Conservation (phyloP, 2,888 invertebrate species). For the Zonitis immaculata region DNA sequence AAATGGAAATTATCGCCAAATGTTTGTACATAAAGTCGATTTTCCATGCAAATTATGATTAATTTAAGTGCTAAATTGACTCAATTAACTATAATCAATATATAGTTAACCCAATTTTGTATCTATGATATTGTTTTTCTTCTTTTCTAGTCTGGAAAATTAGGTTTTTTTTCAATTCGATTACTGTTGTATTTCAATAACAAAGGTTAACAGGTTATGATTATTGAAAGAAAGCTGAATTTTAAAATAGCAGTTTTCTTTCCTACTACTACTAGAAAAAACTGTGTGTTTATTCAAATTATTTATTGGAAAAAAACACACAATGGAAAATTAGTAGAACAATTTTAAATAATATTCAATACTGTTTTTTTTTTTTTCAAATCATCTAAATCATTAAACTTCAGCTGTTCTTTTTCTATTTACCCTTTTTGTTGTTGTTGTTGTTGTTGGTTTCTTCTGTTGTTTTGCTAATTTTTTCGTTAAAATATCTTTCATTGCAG, state of each 20-base stretch:
- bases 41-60: background rate
- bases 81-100: background rate
- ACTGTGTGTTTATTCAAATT: background rate
- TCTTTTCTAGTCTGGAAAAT: too few species aligned
- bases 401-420: background rate
- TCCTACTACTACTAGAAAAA: too few species aligned
- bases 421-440: too few species aligned
- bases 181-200: too few species aligned
- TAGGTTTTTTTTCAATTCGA: too few species aligned
- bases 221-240: too few species aligned
- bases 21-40: background rate
- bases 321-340: background rate
- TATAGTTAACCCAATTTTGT: background rate
- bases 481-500: slow-evolving; percentile 28
- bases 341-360: too few species aligned
- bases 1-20: background rate
- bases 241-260: too few species aligned
- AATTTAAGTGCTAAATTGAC: background rate
- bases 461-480: slow-evolving; percentile 19
- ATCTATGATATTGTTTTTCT: too few species aligned
- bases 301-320: background rate
- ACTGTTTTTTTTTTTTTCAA: background rate
- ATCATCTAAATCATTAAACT: background rate
- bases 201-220: background rate
- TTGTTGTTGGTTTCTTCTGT: background rate